Conservation (phyloP, 1,140 invertebrate genomes). For the Lasioglossum albipes region DNA sequence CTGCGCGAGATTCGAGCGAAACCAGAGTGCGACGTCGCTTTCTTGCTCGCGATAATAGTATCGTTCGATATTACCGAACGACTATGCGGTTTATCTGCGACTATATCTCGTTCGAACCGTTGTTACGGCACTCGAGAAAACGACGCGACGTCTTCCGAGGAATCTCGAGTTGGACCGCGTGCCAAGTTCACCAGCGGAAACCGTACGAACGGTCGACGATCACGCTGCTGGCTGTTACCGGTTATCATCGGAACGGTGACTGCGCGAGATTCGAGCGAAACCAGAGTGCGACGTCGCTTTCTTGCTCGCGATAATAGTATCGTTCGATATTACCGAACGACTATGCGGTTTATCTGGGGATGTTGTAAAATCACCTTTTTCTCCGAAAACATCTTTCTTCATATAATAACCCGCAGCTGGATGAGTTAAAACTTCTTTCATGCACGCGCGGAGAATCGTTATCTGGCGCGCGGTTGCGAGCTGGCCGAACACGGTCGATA, state of each 20-base stretch:
- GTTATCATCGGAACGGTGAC: background rate
- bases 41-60: background rate
- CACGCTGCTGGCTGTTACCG: background rate
- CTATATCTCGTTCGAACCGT: too few species aligned
- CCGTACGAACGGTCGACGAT: background rate
- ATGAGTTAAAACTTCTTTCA: conserved; percentile 94
- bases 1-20: background rate
- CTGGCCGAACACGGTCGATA: too few species aligned
- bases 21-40: background rate
- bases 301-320: background rate
- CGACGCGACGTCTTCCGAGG: background rate
- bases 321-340: conserved; percentile 4
- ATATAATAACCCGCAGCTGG: conserved; percentile 93
- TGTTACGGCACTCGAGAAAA: too few species aligned
- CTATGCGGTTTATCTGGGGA: conserved; percentile 85
- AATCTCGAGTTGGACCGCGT: background rate
- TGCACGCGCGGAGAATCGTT: conserved; percentile 73
- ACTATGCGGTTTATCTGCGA: conserved; percentile 79
- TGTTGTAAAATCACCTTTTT: conserved; percentile 95
- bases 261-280: background rate
- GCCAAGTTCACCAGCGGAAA: background rate
- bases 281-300: background rate
- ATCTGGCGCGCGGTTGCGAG: background rate
- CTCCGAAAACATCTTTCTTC: conserved; percentile 92
- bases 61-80: conserved; percentile 2